Base-by-base conservation (phyloP, 2,888 invertebrate genomes). In the Synergus laeviventris region DNA sequence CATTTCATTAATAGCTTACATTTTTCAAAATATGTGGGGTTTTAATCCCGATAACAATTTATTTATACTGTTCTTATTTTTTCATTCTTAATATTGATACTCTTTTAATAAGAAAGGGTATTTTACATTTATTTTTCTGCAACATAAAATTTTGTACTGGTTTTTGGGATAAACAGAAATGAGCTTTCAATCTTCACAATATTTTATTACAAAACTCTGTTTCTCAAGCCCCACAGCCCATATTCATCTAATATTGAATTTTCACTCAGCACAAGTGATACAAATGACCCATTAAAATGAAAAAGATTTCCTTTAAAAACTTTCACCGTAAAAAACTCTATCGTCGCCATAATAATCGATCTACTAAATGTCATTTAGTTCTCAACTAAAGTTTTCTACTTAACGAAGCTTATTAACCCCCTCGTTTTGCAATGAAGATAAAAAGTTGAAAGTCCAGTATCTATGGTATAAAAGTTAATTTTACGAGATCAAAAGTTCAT, bases 391-490 rank as follows among this genome's bases (percentile, higher is more conserved):
- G 59, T 59, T 24, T 59, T 24, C 59, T 14, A 59, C 3, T 14
- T 14, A 24, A 36, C 61, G 7, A n/a, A 7, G 7, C 8, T 31
- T n/a, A 36, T 36, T 61, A 61, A 31, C 31, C 1, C 9, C 16
- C 61, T 61, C 12, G 9, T 61, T 61, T 36, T 4, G 8, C 24
- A 42, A 31, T 9, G 42, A 45, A 42, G 64, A 39, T 39, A 45
- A 45, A 66, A 66, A 66, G 45, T 66, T 45, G 42, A 45, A n/a
- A 66, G 24, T 2, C 45, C 9, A 45, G 45, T 66, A 45, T 9
- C 31, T 54, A n/a, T n/a, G n/a, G n/a, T n/a, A n/a, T n/a, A 45
- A 66, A 66, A 66, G 66, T 66, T 66, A 31, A 14, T 24, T 45
- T 66, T 45, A 45, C n/a, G 45, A 66, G 24, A n/a, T 45, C 11